phyloP scores from a whole-genome alignment of 1,140 invertebrate genomes.

The Lordiphosa stackelbergi region DNA sequence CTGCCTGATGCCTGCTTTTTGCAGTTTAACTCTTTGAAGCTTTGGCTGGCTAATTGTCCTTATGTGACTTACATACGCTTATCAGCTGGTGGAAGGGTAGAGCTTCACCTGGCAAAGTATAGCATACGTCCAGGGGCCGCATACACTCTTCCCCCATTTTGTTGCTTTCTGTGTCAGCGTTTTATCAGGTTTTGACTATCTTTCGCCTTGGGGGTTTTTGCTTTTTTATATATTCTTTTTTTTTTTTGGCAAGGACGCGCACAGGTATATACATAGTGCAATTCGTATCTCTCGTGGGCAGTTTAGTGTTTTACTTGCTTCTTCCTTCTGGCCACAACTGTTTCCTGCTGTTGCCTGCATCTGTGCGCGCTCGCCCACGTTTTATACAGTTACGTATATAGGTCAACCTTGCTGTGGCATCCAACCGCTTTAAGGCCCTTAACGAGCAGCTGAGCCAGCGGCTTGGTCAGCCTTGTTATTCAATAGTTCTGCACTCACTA shows the following conservation, averaged over 20 bases:
- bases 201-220: constrained; percentile 43
- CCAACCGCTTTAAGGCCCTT: background rate
- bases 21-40: constrained; percentile 55
- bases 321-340: constrained; percentile 9
- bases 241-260: constrained; percentile 63
- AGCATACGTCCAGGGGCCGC: constrained; percentile 35
- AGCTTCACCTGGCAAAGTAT: constrained; percentile 4
- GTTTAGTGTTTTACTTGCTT: constrained; percentile 42
- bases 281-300: constrained; percentile 36
- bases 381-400: constrained; percentile 1
- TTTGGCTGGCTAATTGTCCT: constrained; percentile 64
- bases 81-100: constrained; percentile 2
- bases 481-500: constrained; percentile 61
- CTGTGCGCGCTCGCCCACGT: background rate
- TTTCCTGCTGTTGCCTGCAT: constrained; percentile 11
- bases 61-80: constrained; percentile 64
- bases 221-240: constrained; percentile 15
- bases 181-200: constrained; percentile 53
- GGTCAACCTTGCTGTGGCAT: constrained; percentile 2
- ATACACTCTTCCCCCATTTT: constrained; percentile 16
- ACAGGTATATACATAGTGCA: background rate
- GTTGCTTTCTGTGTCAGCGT: constrained; percentile 42
- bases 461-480: constrained; percentile 45
- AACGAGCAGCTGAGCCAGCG: background rate
- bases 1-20: constrained; percentile 32